Percentiles rank a stretch among this genome's conserved stretches.
phyloP scores from a whole-genome alignment of 2,888 invertebrate genomes.

The Molorchus minor region DNA sequence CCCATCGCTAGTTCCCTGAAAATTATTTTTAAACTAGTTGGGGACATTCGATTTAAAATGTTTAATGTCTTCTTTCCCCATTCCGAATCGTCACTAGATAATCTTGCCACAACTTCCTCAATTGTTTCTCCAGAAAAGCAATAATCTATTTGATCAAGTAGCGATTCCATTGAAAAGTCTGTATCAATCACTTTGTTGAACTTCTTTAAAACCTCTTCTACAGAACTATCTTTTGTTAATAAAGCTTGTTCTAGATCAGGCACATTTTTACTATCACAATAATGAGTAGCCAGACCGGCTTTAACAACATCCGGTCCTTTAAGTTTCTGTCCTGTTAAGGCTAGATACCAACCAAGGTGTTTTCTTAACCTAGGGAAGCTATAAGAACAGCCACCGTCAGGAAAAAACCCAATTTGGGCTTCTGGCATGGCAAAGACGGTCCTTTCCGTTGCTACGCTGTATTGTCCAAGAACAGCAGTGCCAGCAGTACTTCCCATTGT shows the following conservation, averaged over 20 bases:
- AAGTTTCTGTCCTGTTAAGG: slow-evolving; percentile 77
- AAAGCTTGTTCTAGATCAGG: slow-evolving; percentile 72
- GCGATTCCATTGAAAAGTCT: slow-evolving; percentile 74
- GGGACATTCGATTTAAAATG: slow-evolving; percentile 83
- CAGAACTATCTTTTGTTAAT: slow-evolving; percentile 65
- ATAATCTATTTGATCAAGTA: slow-evolving; percentile 79
- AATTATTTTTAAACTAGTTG: slow-evolving; percentile 91
- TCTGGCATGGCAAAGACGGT: slow-evolving; percentile 99
- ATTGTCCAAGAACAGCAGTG: slow-evolving; percentile 91
- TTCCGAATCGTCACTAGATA: slow-evolving; percentile 81
- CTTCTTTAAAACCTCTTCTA: slow-evolving; percentile 69
- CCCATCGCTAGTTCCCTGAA: slow-evolving; percentile 81
- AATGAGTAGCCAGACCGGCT: slow-evolving; percentile 95
- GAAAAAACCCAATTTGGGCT: slow-evolving; percentile 96
- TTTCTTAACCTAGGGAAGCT: slow-evolving; percentile 88
- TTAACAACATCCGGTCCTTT: slow-evolving; percentile 83
- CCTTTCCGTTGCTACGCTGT: slow-evolving; percentile 92
- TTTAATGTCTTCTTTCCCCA: slow-evolving; percentile 81
- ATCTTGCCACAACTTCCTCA: slow-evolving; percentile 79
- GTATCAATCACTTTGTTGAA: slow-evolving; percentile 65
- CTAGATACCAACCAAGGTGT: slow-evolving; percentile 88
- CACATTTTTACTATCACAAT: slow-evolving; percentile 72
- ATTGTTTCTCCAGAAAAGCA: slow-evolving; percentile 79
- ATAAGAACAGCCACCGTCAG: slow-evolving; percentile 95
- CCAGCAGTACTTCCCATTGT: slow-evolving; percentile 99